Evolutionary conservation across 2,888 invertebrate genomes (phyloP).

Genomic region (Lochmaea crataegi): DNA sequence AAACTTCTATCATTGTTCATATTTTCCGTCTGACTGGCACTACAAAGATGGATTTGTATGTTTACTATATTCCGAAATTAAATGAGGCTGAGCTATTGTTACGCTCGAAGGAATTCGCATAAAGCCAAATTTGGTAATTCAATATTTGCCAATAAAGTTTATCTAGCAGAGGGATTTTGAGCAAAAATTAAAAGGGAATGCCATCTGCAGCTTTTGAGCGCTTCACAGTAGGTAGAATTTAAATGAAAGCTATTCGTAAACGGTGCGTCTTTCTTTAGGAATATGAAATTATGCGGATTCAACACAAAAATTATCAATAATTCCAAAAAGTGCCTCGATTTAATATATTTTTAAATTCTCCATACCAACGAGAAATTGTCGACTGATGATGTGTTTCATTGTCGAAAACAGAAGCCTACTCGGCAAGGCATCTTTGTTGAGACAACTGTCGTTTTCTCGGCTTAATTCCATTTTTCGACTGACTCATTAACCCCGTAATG

Average conservation of each 20-base stretch:
- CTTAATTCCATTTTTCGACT: too few species aligned
- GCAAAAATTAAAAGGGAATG: constrained; percentile 40
- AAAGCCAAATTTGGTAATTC: constrained; percentile 37
- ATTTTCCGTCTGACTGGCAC: constrained; percentile 13
- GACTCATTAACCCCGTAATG: too few species aligned
- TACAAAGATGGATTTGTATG: constrained; percentile 4
- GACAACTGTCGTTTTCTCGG: too few species aligned
- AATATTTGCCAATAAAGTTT: constrained; percentile 43
- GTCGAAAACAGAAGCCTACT: too few species aligned
- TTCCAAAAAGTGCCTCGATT: too few species aligned
- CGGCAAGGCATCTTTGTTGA: too few species aligned
- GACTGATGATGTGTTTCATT: too few species aligned
- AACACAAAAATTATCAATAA: too few species aligned
- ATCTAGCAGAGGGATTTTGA: constrained; percentile 34
- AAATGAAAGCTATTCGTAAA: background rate
- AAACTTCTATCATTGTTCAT: constrained; percentile 10
- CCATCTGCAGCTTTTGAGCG: constrained; percentile 23
- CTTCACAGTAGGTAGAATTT: background rate
- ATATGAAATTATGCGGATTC: too few species aligned
- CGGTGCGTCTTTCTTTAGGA: too few species aligned
- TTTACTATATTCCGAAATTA: constrained; percentile 14
- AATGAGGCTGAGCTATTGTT: constrained; percentile 18
- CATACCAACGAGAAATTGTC: too few species aligned
- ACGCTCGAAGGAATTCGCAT: constrained; percentile 16
- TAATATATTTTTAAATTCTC: too few species aligned